These are phyloP conservation scores for Monopterus albus DNA, from an alignment of 2,113 vertebrate genomes.

Conservation along the genomic window DNA sequence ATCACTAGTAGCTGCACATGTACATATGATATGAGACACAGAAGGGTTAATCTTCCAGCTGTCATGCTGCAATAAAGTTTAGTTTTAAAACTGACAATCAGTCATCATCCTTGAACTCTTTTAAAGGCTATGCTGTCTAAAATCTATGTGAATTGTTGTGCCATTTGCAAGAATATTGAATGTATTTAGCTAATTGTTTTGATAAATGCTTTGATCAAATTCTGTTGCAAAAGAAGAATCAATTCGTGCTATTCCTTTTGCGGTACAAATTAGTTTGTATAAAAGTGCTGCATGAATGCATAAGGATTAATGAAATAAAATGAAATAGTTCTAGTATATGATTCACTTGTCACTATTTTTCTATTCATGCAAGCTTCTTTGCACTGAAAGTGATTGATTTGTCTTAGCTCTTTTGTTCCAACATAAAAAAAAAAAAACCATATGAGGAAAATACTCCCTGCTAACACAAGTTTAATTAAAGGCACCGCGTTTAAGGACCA, in stretches of 20 bases:
- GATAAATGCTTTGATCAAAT: constrained; percentile 4
- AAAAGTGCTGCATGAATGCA: constrained; percentile 13
- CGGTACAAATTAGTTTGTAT: background rate
- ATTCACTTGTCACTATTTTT: constrained; percentile 5
- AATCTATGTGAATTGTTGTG: background rate
- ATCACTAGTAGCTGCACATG: background rate
- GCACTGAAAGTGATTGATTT: background rate
- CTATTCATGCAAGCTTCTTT: background rate
- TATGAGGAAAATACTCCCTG: background rate
- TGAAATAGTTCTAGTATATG: background rate
- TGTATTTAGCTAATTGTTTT: background rate
- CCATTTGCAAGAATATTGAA: background rate
- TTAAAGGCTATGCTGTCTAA: too few relatives aligned
- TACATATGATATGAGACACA: background rate
- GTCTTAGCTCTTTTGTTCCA: background rate
- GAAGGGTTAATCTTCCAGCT: background rate
- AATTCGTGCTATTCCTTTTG: background rate
- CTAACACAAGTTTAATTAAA: constrained; percentile 27
- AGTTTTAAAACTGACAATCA: too few relatives aligned
- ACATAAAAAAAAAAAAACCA: background rate
- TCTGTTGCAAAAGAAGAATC: too few relatives aligned
- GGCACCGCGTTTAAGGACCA: background rate
- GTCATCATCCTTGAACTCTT: too few relatives aligned
- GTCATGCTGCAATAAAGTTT: background rate
- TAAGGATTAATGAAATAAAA: background rate